phyloP scores from a whole-genome alignment of 2,113 vertebrate genomes.

The Microcebus jonahi region DNA sequence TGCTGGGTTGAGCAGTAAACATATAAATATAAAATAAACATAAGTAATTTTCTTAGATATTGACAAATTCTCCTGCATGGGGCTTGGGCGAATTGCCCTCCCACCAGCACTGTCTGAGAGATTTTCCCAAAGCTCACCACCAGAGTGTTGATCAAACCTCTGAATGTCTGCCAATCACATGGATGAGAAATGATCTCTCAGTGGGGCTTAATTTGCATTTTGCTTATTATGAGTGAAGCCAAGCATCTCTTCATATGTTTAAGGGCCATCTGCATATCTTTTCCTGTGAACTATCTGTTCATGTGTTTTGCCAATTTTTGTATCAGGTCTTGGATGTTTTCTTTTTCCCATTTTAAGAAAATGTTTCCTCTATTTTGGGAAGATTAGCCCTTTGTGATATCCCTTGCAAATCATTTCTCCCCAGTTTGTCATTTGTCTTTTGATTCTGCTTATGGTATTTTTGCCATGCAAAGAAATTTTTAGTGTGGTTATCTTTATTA shows the following conservation, averaged over 20 bases:
- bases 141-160: background rate
- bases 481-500: background rate
- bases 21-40: too few relatives aligned
- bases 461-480: background rate
- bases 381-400: constrained; percentile 28
- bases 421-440: constrained; percentile 13
- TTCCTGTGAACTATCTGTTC: background rate
- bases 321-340: background rate
- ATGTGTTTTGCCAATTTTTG: constrained; percentile 23
- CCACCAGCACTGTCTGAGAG: background rate
- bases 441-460: background rate
- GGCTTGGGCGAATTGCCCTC: background rate
- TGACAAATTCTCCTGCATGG: background rate
- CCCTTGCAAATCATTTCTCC: background rate
- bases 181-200: background rate
- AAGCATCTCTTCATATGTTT: background rate
- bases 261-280: background rate
- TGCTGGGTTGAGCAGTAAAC: background rate
- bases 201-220: background rate
- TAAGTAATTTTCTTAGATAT: background rate
- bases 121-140: background rate
- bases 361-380: background rate
- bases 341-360: background rate
- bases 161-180: background rate
- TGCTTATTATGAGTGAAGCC: constrained; percentile 2